These are phyloP conservation scores for Zophobas atratus DNA, from an alignment of 1,140 invertebrate species.

Conservation along the genomic window DNA sequence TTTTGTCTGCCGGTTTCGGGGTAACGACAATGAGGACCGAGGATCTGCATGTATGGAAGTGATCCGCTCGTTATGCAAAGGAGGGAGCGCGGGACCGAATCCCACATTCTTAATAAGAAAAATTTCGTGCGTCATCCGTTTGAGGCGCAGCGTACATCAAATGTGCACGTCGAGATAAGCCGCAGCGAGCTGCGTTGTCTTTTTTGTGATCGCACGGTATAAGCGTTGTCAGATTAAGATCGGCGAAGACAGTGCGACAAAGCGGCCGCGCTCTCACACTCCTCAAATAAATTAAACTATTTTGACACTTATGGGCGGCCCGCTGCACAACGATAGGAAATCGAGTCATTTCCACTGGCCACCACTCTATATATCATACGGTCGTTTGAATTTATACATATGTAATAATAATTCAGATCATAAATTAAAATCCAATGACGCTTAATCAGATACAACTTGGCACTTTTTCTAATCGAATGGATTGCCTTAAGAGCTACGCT, in stretches of 20 bases:
- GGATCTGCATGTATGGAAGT: not conserved
- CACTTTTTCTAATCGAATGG: slow-evolving; percentile 46
- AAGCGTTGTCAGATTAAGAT: slow-evolving; percentile 30
- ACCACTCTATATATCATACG: slow-evolving; percentile 31
- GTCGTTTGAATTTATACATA: slow-evolving; percentile 45
- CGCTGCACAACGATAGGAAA: slow-evolving; percentile 24
- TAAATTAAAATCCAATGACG: slow-evolving; percentile 45
- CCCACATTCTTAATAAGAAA: too few species aligned
- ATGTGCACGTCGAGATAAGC: not conserved
- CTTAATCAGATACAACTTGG: slow-evolving; percentile 45
- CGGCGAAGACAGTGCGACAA: slow-evolving; percentile 32
- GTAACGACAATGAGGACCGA: not conserved
- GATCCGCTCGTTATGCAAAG: too few species aligned
- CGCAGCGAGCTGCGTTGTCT: not conserved
- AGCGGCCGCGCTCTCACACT: slow-evolving; percentile 27
- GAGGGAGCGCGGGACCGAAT: too few species aligned
- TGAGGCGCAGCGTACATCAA: too few species aligned
- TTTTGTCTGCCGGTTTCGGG: slow-evolving; percentile 12
- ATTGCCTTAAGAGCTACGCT: slow-evolving; percentile 36
- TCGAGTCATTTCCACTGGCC: slow-evolving; percentile 26
- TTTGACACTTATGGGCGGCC: slow-evolving; percentile 35
- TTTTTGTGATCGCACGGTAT: slow-evolving; percentile 12
- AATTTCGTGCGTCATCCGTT: too few species aligned
- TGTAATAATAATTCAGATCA: slow-evolving; percentile 48
- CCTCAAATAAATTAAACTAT: slow-evolving; percentile 38